phyloP scores from a whole-genome alignment of 2,113 vertebrate species.

The Cairina moschata region DNA sequence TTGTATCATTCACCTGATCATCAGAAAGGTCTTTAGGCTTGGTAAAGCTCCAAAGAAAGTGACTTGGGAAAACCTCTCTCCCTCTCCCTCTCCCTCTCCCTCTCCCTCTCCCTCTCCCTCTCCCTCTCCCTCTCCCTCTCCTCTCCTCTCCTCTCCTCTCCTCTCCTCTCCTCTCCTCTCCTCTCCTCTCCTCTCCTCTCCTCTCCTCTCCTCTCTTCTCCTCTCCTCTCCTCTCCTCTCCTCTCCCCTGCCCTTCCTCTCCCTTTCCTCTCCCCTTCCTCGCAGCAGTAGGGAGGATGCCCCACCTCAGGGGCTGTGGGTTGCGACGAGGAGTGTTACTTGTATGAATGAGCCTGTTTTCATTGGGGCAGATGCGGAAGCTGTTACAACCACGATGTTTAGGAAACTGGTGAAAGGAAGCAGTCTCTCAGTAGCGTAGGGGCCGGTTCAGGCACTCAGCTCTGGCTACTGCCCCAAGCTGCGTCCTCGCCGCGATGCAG shows the following conservation, averaged over 20 bases:
- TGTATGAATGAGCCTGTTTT: constrained; percentile 62
- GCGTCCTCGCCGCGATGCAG: constrained; percentile 54
- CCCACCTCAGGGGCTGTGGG: background rate
- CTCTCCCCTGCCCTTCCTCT: no score
- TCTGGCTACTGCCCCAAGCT: background rate
- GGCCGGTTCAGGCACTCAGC: background rate
- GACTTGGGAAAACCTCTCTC: rapidly evolving
- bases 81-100: background rate
- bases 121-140: background rate
- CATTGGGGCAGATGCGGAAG: constrained; percentile 66
- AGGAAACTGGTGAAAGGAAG: constrained; percentile 66
- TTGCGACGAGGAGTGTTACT: background rate
- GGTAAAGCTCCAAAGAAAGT: rapidly evolving
- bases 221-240: background rate
- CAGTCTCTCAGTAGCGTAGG: background rate
- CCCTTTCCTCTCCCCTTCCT: background rate
- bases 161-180: background rate
- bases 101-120: background rate
- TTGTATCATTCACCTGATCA: background rate
- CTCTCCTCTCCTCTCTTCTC: background rate
- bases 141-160: background rate
- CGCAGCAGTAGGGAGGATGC: constrained; percentile 3
- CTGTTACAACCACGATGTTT: constrained; percentile 40
- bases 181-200: background rate
- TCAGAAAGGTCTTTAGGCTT: background rate